Conservation (phyloP, 2,888 invertebrate species). For the Drosophila percnosoma region DNA sequence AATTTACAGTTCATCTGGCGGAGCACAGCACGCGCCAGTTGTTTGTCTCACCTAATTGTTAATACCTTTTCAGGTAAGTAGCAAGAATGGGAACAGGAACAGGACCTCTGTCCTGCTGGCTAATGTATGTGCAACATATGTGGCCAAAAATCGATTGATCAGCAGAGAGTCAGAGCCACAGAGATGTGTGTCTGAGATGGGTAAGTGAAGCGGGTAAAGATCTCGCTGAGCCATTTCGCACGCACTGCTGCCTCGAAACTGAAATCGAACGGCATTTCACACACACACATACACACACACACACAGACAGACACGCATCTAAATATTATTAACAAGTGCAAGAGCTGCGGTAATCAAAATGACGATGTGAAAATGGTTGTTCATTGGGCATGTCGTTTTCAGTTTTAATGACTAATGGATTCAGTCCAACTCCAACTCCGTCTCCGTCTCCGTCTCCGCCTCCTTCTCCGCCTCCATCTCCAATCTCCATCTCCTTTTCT, state of each 20-base stretch:
- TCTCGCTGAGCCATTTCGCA: constrained; percentile 69
- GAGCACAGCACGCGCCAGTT: constrained; percentile 71
- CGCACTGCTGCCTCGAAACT: constrained; percentile 72
- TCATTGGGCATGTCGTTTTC: constrained; percentile 69
- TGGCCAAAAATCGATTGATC: constrained; percentile 16
- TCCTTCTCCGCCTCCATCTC: not conserved
- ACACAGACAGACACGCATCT: not conserved
- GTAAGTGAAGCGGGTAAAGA: constrained; percentile 60
- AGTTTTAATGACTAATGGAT: constrained; percentile 57
- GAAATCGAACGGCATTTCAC: constrained; percentile 62
- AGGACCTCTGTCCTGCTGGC: not conserved
- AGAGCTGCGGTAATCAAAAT: constrained; percentile 67
- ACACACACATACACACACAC: constrained; percentile 10
- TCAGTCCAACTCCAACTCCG: constrained; percentile 22
- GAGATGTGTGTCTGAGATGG: not conserved
- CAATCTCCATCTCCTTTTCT: constrained; percentile 5
- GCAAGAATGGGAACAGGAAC: not conserved
- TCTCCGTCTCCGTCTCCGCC: too few relatives aligned
- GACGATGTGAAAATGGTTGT: constrained; percentile 77
- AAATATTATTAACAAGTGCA: constrained; percentile 13
- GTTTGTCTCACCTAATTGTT: constrained; percentile 51
- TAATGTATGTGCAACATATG: constrained; percentile 38
- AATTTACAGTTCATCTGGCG: constrained; percentile 22
- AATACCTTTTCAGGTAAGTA: constrained; percentile 19
- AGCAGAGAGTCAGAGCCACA: not conserved